Evolutionary conservation across 2,113 vertebrate genomes (phyloP), one percentile per base, ranked within the genome.

Genomic region (Microtus richardsoni): DNA sequence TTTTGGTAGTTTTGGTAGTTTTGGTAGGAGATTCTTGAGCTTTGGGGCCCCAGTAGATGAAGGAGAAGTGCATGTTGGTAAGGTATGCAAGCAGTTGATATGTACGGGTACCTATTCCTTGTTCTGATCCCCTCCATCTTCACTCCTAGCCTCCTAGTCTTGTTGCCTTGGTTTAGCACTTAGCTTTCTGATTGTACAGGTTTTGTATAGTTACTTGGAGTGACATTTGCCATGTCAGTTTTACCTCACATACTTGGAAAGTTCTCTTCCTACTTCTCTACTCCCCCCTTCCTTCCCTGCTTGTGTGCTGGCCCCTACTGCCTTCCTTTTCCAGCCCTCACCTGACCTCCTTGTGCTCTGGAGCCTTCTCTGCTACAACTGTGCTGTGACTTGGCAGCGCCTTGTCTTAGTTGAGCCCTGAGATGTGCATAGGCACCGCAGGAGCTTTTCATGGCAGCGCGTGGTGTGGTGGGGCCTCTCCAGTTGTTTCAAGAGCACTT

Each of bases 401-500:
- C 39, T 28, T 12, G 79, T 77, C 86, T 92, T 88, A 88, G 84
- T 73, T 83, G 91, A 94, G 95, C 14, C 4, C 90, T 86, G 14
- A 75, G 83, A 89, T 95, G 92, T 90, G 58, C 89, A 89, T 21
- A 24, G 36, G 75, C 62, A 90, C 93, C 96, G 93, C 33, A 97
- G 89, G 93, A 64, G 90, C 91, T 89, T 95, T 84, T 52, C 83
- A 39, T 96, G 64, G 93, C 84, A 88, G 93, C 91, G 95, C 82
- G 39, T 66, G 93, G 89, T 89, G 87, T 93, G 96, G 71, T 83
- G 75, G 91, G 80, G 64, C 86, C 94, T 97, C 95, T 96, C 95
- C 74, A 93, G 92, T 85, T 70, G 91, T 95, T 82, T 52, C 17
- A 89, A 97, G 93, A 88, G 95, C 96, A 84, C 96, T 96, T 90